Evolutionary conservation across 2,888 invertebrate genomes (phyloP), one percentile per base, ranked within the genome.

Genomic region (Troilus luridus): DNA sequence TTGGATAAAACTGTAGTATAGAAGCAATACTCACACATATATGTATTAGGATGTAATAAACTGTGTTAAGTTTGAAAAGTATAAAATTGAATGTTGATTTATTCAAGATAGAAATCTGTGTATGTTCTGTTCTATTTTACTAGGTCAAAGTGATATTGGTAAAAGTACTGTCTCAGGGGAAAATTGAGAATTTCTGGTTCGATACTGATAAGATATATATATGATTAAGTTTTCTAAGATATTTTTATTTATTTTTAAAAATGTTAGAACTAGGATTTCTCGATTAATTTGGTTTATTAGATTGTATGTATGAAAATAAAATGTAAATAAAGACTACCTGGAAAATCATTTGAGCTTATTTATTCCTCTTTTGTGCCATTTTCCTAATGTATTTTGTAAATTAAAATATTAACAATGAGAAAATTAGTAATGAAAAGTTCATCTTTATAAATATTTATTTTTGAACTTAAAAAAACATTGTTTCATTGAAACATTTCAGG

Each of bases 291-390:
- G 17, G 12, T 41, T 77, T 41, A 7, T 77, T 41, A 77, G 72
- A 77, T 41, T 77, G 72, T 17, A 77, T 77, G 72, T 77, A 77
- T 77, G 72, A 77, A 77, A 77, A 77, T 77, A 14, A 41, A 77
- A 77, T 77, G 72, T 77, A 77, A 77, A 77, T 77, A 77, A 77
- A 77, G 72, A n/a, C 41, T 77, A 41, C 27, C 27, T 77, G 27
- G 41, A 41, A 77, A 77, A 77, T 77, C 24, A 41, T 77, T 77
- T 9, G 1, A 12, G 27, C 27, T 9, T 27, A 72, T n/a, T 7
- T 64, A 3, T 64, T 11, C n/a, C 27, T 72, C 0, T 27, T 72
- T 27, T 8, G 14, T 72, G 27, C 27, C 72, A 12, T 72, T 72
- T 72, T 14, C 27, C 3, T 27, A 5, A 27, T 27, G 1, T n/a